Percentiles rank a stretch among this genome's conserved stretches.
Evolutionary conservation across 2,113 vertebrate genomes (phyloP).

Genomic region (Pachypanchax playfairii): DNA sequence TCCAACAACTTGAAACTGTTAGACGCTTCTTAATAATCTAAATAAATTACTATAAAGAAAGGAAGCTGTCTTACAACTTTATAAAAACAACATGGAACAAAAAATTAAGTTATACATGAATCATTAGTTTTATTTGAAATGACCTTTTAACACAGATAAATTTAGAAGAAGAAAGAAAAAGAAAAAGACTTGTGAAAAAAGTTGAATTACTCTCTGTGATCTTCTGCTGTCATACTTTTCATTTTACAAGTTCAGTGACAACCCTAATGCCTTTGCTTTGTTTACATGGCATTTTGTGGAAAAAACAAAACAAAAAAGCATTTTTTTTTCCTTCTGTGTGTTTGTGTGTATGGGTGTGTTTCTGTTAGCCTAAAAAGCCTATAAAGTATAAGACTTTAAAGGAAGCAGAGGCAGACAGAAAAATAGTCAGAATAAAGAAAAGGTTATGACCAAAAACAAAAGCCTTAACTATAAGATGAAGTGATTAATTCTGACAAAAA

Average conservation of each 20-base stretch:
- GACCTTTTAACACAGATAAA: too few species aligned
- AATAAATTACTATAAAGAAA: too few species aligned
- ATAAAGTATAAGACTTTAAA: not conserved
- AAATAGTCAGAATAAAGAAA: not conserved
- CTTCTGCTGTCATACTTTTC: not conserved
- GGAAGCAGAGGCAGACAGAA: not conserved
- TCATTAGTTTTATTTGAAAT: too few species aligned
- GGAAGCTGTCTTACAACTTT: too few species aligned
- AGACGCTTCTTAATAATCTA: too few species aligned
- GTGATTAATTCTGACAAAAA: not conserved
- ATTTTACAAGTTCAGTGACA: not conserved
- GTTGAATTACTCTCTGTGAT: not conserved
- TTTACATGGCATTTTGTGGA: not conserved
- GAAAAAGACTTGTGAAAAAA: not conserved
- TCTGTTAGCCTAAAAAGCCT: not conserved
- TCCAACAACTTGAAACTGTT: too few species aligned
- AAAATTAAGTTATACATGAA: too few species aligned
- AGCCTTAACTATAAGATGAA: not conserved
- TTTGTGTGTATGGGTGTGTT: not conserved
- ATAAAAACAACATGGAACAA: too few species aligned
- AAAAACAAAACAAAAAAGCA: too few species aligned
- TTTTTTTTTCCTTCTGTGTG: too few species aligned
- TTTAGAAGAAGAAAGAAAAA: too few species aligned
- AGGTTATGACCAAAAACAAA: constrained; percentile 2
- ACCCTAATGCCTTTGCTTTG: not conserved